phyloP scores from a whole-genome alignment of 2,113 vertebrate genomes.

The Alligator sinensis region DNA sequence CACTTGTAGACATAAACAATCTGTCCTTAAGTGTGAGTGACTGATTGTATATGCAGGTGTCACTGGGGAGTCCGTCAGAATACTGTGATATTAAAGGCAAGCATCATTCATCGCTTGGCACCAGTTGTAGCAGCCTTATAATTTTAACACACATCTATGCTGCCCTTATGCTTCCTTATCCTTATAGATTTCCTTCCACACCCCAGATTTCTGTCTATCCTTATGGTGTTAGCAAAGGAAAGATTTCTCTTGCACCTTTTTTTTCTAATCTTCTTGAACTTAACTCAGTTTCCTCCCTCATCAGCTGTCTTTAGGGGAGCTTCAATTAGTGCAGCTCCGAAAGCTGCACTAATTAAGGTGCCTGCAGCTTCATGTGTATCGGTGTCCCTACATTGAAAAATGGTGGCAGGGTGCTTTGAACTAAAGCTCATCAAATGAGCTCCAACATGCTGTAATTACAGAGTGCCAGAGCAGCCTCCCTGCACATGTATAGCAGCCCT shows the following conservation, averaged over 20 bases:
- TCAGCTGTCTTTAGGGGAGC: not conserved
- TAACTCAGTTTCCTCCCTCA: not conserved
- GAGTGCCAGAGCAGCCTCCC: too few relatives aligned
- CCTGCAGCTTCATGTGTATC: too few relatives aligned
- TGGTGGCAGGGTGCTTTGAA: too few relatives aligned
- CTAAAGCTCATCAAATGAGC: too few relatives aligned
- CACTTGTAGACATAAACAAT: not conserved
- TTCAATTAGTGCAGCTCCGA: too few relatives aligned
- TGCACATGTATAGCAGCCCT: not conserved
- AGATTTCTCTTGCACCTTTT: not conserved
- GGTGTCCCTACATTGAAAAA: too few relatives aligned
- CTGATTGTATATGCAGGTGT: not conserved
- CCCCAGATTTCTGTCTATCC: not conserved
- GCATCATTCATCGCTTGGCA: not conserved
- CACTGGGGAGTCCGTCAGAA: not conserved
- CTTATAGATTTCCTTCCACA: not conserved
- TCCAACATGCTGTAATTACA: too few relatives aligned
- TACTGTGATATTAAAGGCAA: not conserved
- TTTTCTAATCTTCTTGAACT: not conserved
- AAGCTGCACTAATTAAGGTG: too few relatives aligned
- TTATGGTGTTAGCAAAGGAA: not conserved
- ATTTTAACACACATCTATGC: not conserved
- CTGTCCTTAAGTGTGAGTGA: not conserved
- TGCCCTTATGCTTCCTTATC: not conserved
- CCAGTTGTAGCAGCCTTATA: not conserved